Base-by-base conservation (phyloP, 1,140 invertebrate species). In the Dermatophagoides farinae region DNA sequence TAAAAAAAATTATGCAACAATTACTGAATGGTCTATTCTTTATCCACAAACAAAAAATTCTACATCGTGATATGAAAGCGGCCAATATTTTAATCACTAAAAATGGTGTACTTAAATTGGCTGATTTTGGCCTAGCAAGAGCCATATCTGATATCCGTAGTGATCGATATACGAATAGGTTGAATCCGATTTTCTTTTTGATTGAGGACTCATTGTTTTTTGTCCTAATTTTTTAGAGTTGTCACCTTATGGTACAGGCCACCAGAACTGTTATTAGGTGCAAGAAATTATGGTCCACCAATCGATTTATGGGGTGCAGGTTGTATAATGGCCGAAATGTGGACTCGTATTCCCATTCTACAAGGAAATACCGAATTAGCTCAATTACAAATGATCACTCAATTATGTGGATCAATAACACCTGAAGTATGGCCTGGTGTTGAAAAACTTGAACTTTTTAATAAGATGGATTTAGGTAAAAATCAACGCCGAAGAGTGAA, bases 251-350 rank as follows among this genome's bases (percentile, higher is more conserved):
- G 93, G 93, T 98, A 99, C 71, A 77, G 92, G 54, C 90, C 92
- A 22, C 92, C 92, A 0, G 86, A 88, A 70, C 70, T 89, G 12
- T 68, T 89, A 4, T 73, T 93, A 0, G 95, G 95, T 38, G 90
- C 96, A 67, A 75, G 92, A 22, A 91, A 96, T 73, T 96, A 96
- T 71, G 91, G 91, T 0, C 88, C 91, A 11, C 85, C 91, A 0
- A 89, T 99, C 31, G 96, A 99, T 75, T 79, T 97, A 71, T 97
- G 95, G 93, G 92, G 92, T 12, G 92, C 88, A 31, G 95, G 93
- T 0, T 97, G 91, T 57, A 64, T 66, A 14, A 65, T 66, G 65
- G 92, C 92, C 0, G 92, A 99, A 75, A 92, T 98, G 88, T 98
- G 92, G 92, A 97, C 92, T 0, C 75, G 91, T 62, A 76, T 72